Conservation (phyloP, 2,888 invertebrate genomes). For the Nephrotoma flavescens region DNA sequence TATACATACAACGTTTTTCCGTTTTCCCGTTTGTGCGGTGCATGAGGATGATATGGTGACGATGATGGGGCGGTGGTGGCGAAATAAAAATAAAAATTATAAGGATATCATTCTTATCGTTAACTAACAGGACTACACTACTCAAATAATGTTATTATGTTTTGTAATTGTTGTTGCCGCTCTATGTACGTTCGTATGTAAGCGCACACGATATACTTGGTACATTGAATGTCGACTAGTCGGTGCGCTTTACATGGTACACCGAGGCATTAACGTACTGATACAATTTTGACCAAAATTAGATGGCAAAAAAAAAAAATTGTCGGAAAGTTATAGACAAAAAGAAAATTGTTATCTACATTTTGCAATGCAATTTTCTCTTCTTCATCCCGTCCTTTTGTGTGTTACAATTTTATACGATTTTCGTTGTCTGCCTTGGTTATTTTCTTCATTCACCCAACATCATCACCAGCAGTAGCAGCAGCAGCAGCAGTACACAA, state of each 20-base stretch:
- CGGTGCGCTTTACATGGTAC: too few relatives aligned
- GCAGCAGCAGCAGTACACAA: background rate
- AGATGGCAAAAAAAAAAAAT: background rate
- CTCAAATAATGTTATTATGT: background rate
- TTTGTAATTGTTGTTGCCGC: background rate
- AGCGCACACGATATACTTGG: background rate
- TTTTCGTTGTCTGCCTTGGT: background rate
- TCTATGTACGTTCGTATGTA: background rate
- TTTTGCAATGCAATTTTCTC: slow-evolving; percentile 1
- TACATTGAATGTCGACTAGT: too few relatives aligned
- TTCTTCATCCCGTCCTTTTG: background rate
- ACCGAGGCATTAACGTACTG: background rate
- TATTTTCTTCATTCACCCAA: background rate
- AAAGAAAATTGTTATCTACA: background rate
- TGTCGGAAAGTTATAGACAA: background rate
- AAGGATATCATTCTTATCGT: slow-evolving; percentile 3
- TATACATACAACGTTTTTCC: background rate
- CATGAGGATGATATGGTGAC: background rate
- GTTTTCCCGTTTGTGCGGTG: background rate
- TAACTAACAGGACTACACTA: background rate
- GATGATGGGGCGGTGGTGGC: background rate
- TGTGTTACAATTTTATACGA: background rate
- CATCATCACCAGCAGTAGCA: background rate
- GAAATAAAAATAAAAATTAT: background rate
- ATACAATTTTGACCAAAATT: background rate